Conservation (phyloP, 2,113 vertebrate species). For the Merops nubicus region DNA sequence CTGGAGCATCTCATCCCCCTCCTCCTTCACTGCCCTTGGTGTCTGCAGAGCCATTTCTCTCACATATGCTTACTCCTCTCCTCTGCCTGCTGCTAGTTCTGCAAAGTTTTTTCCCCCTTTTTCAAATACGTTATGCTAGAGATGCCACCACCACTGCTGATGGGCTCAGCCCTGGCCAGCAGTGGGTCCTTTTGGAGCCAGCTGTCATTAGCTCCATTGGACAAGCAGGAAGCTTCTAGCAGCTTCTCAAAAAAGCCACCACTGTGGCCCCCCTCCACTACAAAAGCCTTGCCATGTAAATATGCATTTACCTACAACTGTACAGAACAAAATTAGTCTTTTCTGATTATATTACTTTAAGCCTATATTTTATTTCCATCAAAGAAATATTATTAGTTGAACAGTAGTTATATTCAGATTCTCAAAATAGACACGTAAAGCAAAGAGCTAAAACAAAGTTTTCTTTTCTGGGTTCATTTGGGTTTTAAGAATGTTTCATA, state of each 20-base stretch:
- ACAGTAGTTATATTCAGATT: neutral
- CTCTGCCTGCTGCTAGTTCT: neutral
- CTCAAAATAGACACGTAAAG: neutral
- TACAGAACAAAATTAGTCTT: neutral
- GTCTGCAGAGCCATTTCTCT: neutral
- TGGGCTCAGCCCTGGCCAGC: neutral
- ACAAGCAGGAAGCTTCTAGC: neutral
- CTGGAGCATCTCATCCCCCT: neutral
- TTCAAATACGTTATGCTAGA: neutral
- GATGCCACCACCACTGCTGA: neutral
- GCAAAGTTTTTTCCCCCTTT: no score
- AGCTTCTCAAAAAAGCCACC: neutral
- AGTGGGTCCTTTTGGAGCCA: accelerated
- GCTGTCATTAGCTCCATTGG: neutral
- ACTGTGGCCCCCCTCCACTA: neutral
- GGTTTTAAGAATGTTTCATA: neutral
- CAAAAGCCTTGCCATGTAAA: neutral
- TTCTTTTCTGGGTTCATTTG: neutral
- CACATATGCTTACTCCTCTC: neutral
- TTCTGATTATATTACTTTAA: neutral
- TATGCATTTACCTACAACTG: neutral
- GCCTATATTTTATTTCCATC: neutral
- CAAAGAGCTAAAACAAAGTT: neutral
- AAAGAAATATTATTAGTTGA: neutral
- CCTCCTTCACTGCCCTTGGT: neutral